These are phyloP conservation scores for Danio jaintianensis DNA, from an alignment of 2,797 vertebrate genomes.

Conservation along the genomic window DNA sequence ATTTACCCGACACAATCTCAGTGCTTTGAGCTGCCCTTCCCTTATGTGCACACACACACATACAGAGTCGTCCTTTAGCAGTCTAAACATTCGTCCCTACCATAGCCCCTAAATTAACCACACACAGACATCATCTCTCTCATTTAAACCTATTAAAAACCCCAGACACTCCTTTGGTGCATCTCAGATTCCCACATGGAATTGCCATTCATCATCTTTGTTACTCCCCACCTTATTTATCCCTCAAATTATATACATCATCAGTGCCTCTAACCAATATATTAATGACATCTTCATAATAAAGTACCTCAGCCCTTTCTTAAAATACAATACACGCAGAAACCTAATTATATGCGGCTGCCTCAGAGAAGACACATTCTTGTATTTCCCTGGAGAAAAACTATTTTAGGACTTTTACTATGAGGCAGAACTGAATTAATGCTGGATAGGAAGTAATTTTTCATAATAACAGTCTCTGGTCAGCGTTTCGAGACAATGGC, in stretches of 20 bases:
- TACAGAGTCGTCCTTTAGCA: conserved; percentile 19
- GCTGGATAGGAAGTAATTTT: conserved; percentile 45
- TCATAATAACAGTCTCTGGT: conserved; percentile 24
- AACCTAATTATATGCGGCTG: conserved; percentile 59
- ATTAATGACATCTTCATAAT: conserved; percentile 28
- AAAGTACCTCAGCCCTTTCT: conserved; percentile 20
- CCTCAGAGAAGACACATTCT: conserved; percentile 54
- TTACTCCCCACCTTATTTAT: conserved; percentile 10
- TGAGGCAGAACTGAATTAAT: conserved; percentile 56
- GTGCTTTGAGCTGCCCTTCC: conserved; percentile 56
- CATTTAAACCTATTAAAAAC: conserved; percentile 29
- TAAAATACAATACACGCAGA: conserved; percentile 31
- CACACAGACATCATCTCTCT: conserved; percentile 23
- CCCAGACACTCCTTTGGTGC: conserved; percentile 17
- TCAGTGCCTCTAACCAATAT: conserved; percentile 1
- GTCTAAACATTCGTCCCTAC: conserved; percentile 36
- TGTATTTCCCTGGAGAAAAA: conserved; percentile 56
- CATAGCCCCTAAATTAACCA: conserved; percentile 17
- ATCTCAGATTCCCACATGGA: conserved; percentile 29
- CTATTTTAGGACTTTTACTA: conserved; percentile 58
- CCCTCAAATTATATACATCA: conserved; percentile 8
- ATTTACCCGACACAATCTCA: conserved; percentile 68
- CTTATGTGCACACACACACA: conserved; percentile 30
- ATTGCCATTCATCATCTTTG: conserved; percentile 26
- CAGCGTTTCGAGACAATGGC: conserved; percentile 12